Evolutionary conservation across 2,113 vertebrate species (phyloP).

Genomic region (Serilophus lunatus): DNA sequence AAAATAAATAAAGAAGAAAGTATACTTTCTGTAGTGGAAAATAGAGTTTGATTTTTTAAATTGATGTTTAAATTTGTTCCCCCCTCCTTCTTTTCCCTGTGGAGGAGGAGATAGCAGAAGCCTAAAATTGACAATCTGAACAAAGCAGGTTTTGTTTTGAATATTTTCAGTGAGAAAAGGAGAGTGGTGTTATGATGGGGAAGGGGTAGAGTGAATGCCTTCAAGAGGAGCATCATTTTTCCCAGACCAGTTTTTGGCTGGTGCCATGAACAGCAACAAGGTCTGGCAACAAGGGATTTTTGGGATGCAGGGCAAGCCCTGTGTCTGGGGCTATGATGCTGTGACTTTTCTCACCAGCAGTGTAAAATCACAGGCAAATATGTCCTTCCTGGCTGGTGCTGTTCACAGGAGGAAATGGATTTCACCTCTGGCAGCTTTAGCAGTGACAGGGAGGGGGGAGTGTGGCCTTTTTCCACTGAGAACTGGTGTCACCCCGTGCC

Average conservation of each 20-base stretch:
- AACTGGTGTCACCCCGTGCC: accelerated
- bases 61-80: background rate
- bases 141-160: background rate
- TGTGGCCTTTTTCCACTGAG: background rate
- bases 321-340: background rate
- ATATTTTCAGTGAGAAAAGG: background rate
- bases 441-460: background rate
- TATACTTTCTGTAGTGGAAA: background rate
- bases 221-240: background rate
- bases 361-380: accelerated
- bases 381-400: background rate
- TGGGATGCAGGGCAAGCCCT: background rate
- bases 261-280: background rate
- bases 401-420: background rate
- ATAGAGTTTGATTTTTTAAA: background rate
- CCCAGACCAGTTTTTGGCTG: background rate
- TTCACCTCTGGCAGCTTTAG: background rate
- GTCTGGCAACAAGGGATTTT: background rate
- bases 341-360: background rate
- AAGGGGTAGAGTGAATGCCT: background rate
- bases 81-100: background rate
- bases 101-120: background rate
- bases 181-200: background rate
- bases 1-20: background rate
- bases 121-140: background rate